Base-by-base conservation (phyloP, 2,797 vertebrate species). In the Orientallactaga sibirica region DNA sequence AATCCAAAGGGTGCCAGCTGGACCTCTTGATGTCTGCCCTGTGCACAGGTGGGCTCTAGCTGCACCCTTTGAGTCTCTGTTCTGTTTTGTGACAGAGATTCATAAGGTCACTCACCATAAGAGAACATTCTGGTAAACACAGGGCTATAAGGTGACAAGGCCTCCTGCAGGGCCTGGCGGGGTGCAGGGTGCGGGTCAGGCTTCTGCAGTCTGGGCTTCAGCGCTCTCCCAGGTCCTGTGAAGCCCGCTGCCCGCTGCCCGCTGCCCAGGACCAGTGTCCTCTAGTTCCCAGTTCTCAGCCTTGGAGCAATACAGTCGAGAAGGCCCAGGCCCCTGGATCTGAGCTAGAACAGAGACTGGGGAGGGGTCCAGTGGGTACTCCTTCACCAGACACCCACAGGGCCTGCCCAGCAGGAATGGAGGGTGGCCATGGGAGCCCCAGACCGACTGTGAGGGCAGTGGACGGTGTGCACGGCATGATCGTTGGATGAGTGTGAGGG, bases 391-490 rank as follows among this genome's bases (percentile, higher is more conserved):
- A 24, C 10, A 15, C 6, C 33, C 37, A 10, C 18, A 7, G 6
- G n/a, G 25, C 29, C 24, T 12, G 10, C 7, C 78, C 41, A 27
- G 58, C 55, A 48, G 48, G 7, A 66, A 67, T 11, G 25, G 62
- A 43, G 0, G 25, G 24, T 15, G 41, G 19, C 4, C 24, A 27
- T 27, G 6, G 25, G 37, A 81, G 25, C 14, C 19, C 27, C 27
- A 20, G 24, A 29, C 10, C 16, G 11, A n/a, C 68, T 5, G 25
- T 2, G 27, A 48, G 4, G 70, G 70, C 4, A 1, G 66, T 6
- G 64, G 14, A 0, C 4, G 22, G 6, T 6, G 11, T 37, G 16
- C 2, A 0, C 5, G 58, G 6, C 5, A 15, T 24, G n/a, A 9
- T 29, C 68, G 67, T 43, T 37, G 43, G 0, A 18, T 0, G 7